Evolutionary conservation across 2,888 invertebrate genomes (phyloP), one percentile per base, ranked within the genome.

Genomic region (Nomada ferruginata): DNA sequence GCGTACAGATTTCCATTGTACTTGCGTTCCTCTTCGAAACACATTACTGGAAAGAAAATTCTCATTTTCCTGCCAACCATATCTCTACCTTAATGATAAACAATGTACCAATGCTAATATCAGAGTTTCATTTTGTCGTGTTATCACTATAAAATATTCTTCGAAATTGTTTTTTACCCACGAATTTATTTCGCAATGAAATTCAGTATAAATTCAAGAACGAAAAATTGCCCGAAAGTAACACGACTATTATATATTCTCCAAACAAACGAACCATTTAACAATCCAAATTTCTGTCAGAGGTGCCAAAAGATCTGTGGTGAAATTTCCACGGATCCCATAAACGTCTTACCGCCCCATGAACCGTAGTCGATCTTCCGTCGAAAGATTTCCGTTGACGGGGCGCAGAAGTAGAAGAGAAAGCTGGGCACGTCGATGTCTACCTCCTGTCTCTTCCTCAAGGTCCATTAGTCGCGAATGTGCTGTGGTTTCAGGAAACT

Each of bases 401-500:
- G 52, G 63, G 20, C 47, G 42, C 36, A 15, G 64, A 42, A 15
- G 15, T 3, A 29, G 52, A 11, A 2, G 52, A 65, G 29, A 13
- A 59, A 72, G 68, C 82, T 44, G 64, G 59, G 81, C 80, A 75
- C 73, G 81, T 74, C 76, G 76, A 72, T 69, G 77, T 79, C 79
- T 57, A 63, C 70, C 69, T 74, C 76, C 79, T 83, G 86, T 84
- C 80, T 81, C 75, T 72, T 79, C 76, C 78, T 79, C 82, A 66
- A 76, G 72, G 88, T 86, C 84, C 84, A 90, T 90, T 88, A 90
- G 83, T 84, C 78, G 83, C 73, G 83, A 85, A 86, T 85, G 75
- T 79, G 85, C 84, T 84, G 89, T 76, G 87, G 89, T 86, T 86
- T 77, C 76, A 66, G 81, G 79, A 86, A 88, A 86, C 61, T 72